Evolutionary conservation across 2,888 invertebrate species (phyloP).

Genomic region (Nomada ferruginata): DNA sequence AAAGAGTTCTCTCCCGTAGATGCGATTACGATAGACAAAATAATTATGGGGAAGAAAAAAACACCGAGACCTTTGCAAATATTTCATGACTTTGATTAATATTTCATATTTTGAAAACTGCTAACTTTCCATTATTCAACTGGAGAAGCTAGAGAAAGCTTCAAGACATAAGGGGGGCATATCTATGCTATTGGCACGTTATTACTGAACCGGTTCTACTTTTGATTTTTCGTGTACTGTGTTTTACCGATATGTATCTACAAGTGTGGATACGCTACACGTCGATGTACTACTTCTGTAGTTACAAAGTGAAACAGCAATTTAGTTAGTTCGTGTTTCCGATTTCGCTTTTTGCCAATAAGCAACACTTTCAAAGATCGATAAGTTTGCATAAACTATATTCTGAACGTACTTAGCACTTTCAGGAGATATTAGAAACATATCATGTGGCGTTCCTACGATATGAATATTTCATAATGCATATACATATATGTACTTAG

Average conservation of each 20-base stretch:
- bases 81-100: neutral
- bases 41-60: too few species aligned
- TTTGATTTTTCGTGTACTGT: constrained; percentile 24
- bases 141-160: constrained; percentile 32
- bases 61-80: too few species aligned
- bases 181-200: constrained; percentile 12
- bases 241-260: constrained; percentile 3
- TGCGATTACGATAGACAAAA: too few species aligned
- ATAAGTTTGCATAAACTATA: too few species aligned
- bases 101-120: constrained; percentile 5
- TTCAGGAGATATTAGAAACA: too few species aligned
- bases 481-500: too few species aligned
- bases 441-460: too few species aligned
- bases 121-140: constrained; percentile 6
- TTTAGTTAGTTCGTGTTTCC: neutral
- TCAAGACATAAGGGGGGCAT: neutral
- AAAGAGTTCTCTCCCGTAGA: neutral
- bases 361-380: neutral
- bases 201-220: constrained; percentile 37
- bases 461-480: too few species aligned
- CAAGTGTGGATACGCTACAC: neutral
- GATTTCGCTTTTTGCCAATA: neutral
- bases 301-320: neutral
- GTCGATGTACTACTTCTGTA: neutral
- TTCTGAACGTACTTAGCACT: too few species aligned